Evolutionary conservation across 1,140 invertebrate genomes (phyloP), one percentile per base, ranked within the genome.

Genomic region (Cotesia chilonis): DNA sequence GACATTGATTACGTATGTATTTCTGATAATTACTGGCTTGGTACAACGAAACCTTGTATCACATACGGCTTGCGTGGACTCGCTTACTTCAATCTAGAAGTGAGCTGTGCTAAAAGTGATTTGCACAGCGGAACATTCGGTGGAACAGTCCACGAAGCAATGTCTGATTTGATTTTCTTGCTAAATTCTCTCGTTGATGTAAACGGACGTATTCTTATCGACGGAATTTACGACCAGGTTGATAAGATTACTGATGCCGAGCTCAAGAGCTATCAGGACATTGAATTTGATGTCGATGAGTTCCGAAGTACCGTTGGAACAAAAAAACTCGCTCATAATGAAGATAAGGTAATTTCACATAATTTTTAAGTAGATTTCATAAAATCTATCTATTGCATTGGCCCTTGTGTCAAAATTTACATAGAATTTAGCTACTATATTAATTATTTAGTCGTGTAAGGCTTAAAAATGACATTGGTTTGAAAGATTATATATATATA

Each of bases 21-120:
- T 80, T 98, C 97, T 55, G 98, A 99, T 82, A 99, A 99, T 88
- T 99, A 99, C 81, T 99, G 98, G 98, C 85, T 99, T 17, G 98
- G 98, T 5, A 99, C 94, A 51, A 94, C 92, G 9, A 98, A 98
- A 83, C 98, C 98, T 0, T 99, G 98, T 83, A 91, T 99, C 54
- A 99, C 97, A 1, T 99, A 99, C 88, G 98, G 98, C 4, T 89
- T 99, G 0, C 89, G 97, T 79, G 98, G 98, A 12, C 90, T 99
- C 55, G 96, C 93, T 81, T 99, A 98, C 82, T 99, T 98, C 82
- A 91, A 90, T 78, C 80, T 98, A 38, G 96, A 99, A 88, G 89
- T 99, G 28, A 90, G 92, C 81, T 97, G 97, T 87, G 92, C 96
- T 5, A 85, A 86, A 36, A 97, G 96, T 88, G 98, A 99, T 89